Percentiles rank a stretch among this genome's conserved stretches.
Conservation (phyloP, 2,797 vertebrate species). For the Parambassis ranga region DNA sequence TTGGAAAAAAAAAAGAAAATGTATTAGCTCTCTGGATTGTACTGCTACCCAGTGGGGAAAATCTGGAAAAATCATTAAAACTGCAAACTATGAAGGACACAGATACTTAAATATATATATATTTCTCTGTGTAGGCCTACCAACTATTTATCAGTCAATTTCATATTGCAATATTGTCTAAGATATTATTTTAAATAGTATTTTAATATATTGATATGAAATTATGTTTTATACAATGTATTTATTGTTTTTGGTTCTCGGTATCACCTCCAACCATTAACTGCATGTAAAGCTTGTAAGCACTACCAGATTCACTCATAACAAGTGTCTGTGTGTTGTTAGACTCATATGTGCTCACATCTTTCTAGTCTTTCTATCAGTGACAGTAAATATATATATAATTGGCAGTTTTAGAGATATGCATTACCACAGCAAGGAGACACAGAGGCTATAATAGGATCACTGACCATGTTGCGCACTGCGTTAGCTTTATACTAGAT, state of each 20-base stretch:
- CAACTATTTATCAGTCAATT: constrained; percentile 80
- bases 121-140: constrained; percentile 76
- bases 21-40: constrained; percentile 76
- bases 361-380: constrained; percentile 45
- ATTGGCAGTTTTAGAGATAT: constrained; percentile 50
- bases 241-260: constrained; percentile 75
- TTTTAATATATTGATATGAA: constrained; percentile 84
- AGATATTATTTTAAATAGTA: constrained; percentile 83
- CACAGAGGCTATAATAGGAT: constrained; percentile 26
- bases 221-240: constrained; percentile 84
- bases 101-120: constrained; percentile 70
- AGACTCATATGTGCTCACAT: constrained; percentile 55
- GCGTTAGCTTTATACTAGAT: constrained; percentile 27
- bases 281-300: constrained; percentile 75
- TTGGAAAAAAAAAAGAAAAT: constrained; percentile 66
- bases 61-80: constrained; percentile 68
- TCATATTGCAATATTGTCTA: constrained; percentile 82
- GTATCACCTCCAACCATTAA: constrained; percentile 75
- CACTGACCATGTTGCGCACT: constrained; percentile 10
- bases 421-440: constrained; percentile 22
- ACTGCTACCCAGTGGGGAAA: constrained; percentile 51
- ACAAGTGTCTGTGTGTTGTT: constrained; percentile 65
- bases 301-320: constrained; percentile 59
- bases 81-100: constrained; percentile 70
- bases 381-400: constrained; percentile 35